Percentiles rank a stretch among this genome's conserved stretches.
phyloP scores from a whole-genome alignment of 2,888 invertebrate genomes.

The Sminthurinus aureus region DNA sequence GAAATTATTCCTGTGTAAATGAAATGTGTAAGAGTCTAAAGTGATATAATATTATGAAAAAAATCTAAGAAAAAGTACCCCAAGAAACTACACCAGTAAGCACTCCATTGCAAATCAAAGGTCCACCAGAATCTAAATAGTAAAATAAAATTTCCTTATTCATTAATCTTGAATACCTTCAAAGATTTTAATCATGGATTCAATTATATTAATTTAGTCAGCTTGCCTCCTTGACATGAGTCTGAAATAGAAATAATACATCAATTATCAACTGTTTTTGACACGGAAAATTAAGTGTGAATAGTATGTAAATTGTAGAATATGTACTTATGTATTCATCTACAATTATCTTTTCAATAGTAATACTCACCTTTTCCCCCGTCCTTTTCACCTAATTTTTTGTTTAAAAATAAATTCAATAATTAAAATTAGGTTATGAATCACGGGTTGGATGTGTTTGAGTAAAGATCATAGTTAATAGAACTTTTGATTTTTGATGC shows the following conservation, averaged over 20 bases:
- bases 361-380: conserved; percentile 52
- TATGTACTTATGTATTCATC: conserved; percentile 31
- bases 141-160: no score
- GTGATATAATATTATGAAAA: no score
- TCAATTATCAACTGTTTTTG: neutral
- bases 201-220: neutral
- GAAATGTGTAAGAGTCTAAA: neutral
- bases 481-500: no score
- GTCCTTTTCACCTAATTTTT: neutral
- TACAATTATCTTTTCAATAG: no score
- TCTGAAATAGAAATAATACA: neutral
- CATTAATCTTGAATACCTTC: neutral
- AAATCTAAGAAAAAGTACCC: conserved; percentile 16
- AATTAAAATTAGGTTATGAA: no score
- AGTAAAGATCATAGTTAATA: no score
- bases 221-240: neutral
- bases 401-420: no score
- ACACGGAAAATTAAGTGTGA: neutral
- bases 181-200: neutral
- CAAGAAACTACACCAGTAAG: conserved; percentile 42
- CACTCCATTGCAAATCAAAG: neutral
- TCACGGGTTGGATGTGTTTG: no score
- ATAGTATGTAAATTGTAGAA: neutral
- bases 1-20: no score
- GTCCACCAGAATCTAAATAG: no score